phyloP scores from a whole-genome alignment of 2,888 invertebrate species.

The Ormyrus rosae region DNA sequence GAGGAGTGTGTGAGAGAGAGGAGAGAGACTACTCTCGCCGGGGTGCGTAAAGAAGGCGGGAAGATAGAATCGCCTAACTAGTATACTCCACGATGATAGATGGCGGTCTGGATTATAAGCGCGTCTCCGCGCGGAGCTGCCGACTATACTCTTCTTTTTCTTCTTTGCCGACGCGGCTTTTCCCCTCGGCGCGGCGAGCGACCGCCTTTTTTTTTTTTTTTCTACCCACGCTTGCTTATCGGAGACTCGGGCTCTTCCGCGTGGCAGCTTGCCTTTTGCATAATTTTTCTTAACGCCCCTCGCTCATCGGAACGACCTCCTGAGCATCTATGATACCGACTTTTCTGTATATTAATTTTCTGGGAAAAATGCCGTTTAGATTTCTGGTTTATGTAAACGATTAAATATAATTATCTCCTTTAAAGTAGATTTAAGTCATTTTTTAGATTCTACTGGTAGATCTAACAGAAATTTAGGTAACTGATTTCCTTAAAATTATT shows the following conservation, averaged over 20 bases:
- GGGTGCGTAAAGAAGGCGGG: slow-evolving; percentile 70
- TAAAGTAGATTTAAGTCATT: too few species aligned
- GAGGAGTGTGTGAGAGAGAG: slow-evolving; percentile 47
- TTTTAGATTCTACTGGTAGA: too few species aligned
- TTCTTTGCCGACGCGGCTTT: slow-evolving; percentile 6
- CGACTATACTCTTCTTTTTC: neutral
- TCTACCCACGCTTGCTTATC: slow-evolving; percentile 17
- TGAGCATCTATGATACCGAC: too few species aligned
- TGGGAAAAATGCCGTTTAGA: too few species aligned
- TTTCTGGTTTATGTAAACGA: too few species aligned
- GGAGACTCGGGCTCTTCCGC: slow-evolving; percentile 38
- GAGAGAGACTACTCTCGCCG: slow-evolving; percentile 54
- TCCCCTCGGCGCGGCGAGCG: neutral
- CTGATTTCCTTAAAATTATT: too few species aligned
- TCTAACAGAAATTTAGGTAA: too few species aligned
- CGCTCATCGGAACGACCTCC: too few species aligned
- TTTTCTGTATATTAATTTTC: too few species aligned
- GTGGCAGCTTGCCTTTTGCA: slow-evolving; percentile 32
- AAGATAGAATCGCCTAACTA: slow-evolving; percentile 74
- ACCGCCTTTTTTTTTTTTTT: neutral
- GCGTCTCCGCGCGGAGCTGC: slow-evolving; percentile 39
- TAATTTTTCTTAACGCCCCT: slow-evolving; percentile 38
- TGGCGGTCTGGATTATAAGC: slow-evolving; percentile 71
- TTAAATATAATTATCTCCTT: too few species aligned
- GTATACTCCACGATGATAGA: slow-evolving; percentile 73